A percentile compares a stretch with the other conserved stretches of the same genome.
These are phyloP conservation scores for Stenodema calcarata DNA, from an alignment of 2,888 invertebrate species.

Conservation along the genomic window DNA sequence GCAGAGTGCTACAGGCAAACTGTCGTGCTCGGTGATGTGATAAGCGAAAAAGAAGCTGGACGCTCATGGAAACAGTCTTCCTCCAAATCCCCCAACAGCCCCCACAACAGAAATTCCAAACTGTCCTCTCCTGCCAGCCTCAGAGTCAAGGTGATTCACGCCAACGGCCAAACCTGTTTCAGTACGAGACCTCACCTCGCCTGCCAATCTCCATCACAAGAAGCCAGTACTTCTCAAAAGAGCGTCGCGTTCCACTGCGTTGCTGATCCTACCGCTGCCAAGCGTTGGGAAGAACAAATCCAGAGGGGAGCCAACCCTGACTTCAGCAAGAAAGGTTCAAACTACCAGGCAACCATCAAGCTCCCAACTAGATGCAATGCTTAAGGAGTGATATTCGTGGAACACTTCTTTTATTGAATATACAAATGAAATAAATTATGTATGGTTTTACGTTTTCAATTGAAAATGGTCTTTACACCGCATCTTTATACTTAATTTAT, in stretches of 20 bases:
- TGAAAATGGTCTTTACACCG: no score
- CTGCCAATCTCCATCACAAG: constrained; percentile 66
- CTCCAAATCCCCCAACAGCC: constrained; percentile 63
- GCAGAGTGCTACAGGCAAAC: constrained; percentile 52
- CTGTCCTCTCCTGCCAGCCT: constrained; percentile 14
- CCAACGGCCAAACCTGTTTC: constrained; percentile 69
- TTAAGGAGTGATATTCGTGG: no score
- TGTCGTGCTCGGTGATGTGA: constrained; percentile 57
- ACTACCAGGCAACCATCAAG: constrained; percentile 60
- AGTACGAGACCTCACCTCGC: constrained; percentile 66
- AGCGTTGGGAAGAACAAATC: constrained; percentile 61
- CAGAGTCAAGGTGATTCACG: constrained; percentile 61
- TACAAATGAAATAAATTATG: no score
- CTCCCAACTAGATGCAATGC: constrained; percentile 59
- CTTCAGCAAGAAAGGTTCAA: constrained; percentile 62
- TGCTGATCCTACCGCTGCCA: constrained; percentile 62
- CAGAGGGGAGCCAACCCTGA: constrained; percentile 65
- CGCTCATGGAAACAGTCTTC: constrained; percentile 34
- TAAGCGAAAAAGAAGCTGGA: constrained; percentile 51
- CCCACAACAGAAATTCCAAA: constrained; percentile 51
- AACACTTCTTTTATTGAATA: no score
- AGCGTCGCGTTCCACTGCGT: constrained; percentile 62
- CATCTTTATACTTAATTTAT: no score
- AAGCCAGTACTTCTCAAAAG: constrained; percentile 63
- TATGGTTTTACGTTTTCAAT: no score